phyloP scores from a whole-genome alignment of 2,888 invertebrate species.

The Argyresthia goedartella region DNA sequence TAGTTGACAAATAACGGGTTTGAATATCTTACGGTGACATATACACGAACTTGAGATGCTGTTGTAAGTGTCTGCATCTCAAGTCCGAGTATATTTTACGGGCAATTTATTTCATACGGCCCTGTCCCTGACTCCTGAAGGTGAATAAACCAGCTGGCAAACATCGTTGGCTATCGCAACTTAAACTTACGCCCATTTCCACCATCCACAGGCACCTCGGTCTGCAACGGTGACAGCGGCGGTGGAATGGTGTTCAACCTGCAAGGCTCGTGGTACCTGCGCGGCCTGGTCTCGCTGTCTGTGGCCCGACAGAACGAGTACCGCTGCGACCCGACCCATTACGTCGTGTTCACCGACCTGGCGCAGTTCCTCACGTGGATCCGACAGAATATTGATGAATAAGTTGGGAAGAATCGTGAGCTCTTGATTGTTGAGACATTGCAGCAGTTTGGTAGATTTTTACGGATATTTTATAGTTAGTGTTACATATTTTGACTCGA shows the following conservation, averaged over 20 bases:
- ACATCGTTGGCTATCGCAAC: too few relatives aligned
- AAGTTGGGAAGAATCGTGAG: constrained; percentile 1
- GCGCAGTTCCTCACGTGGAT: constrained; percentile 72
- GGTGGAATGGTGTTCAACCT: constrained; percentile 62
- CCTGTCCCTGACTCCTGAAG: too few relatives aligned
- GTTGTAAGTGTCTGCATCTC: too few relatives aligned
- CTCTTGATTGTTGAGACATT: too few relatives aligned
- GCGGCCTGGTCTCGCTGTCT: constrained; percentile 70
- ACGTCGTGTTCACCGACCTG: constrained; percentile 73
- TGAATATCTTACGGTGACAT: too few relatives aligned
- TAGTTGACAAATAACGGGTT: too few relatives aligned
- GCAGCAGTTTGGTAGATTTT: background rate
- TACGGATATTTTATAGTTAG: background rate
- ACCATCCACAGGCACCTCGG: constrained; percentile 59
- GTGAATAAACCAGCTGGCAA: too few relatives aligned
- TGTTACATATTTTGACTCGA: background rate
- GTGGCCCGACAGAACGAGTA: constrained; percentile 70
- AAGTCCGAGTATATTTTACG: too few relatives aligned
- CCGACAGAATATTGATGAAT: constrained; percentile 23
- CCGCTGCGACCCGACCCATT: constrained; percentile 71
- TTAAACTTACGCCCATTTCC: too few relatives aligned
- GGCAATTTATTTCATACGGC: too few relatives aligned
- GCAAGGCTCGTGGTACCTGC: constrained; percentile 47
- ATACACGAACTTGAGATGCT: too few relatives aligned
- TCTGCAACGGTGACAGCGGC: constrained; percentile 69